phyloP scores from a whole-genome alignment of 2,797 vertebrate genomes.

The Pangasius sanitwongsei region DNA sequence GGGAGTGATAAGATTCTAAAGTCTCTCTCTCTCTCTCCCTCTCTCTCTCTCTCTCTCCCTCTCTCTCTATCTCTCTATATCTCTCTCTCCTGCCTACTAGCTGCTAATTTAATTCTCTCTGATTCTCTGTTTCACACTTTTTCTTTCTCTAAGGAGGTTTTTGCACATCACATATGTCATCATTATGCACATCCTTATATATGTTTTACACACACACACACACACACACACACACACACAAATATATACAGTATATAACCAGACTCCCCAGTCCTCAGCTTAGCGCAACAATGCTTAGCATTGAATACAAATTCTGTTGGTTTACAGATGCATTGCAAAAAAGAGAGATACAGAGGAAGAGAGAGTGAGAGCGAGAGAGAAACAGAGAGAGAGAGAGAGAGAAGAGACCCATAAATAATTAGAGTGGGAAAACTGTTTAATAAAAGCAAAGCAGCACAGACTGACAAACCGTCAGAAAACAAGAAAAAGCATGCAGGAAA shows the following conservation, averaged over 20 bases:
- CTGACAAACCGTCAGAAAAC: neutral
- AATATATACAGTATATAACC: neutral
- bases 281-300: constrained; percentile 37
- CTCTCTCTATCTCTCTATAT: constrained; percentile 31
- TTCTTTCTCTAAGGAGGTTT: neutral
- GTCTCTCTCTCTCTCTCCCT: constrained; percentile 52
- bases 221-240: constrained; percentile 25
- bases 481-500: neutral
- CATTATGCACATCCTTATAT: neutral
- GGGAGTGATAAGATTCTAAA: constrained; percentile 40
- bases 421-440: neutral
- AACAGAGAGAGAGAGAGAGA: neutral
- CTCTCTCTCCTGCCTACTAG: neutral
- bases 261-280: neutral
- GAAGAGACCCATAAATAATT: neutral
- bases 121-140: constrained; percentile 9
- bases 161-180: constrained; percentile 17
- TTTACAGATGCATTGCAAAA: neutral
- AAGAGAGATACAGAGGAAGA: neutral
- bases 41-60: constrained; percentile 38
- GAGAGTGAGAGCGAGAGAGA: neutral
- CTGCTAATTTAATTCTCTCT: constrained; percentile 20
- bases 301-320: constrained; percentile 4
- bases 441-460: neutral
- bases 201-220: neutral